These are phyloP conservation scores for Chironomus riparius DNA, from an alignment of 2,888 invertebrate species.

Conservation along the genomic window DNA sequence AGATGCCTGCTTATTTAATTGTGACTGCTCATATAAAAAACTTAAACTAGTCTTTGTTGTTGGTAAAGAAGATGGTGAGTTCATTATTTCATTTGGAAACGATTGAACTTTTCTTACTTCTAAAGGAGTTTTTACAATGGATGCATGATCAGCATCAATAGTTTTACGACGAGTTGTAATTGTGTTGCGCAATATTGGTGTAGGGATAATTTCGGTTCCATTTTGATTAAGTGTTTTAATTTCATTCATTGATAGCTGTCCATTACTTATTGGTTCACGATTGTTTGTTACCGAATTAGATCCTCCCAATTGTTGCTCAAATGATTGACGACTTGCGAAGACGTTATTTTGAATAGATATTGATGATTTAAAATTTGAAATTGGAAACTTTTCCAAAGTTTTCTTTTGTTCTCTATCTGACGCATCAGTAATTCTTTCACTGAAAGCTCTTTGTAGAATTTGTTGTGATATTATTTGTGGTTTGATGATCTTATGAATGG, in stretches of 20 bases:
- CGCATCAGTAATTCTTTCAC: neutral
- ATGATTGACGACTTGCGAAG: neutral
- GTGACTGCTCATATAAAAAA: too few relatives aligned
- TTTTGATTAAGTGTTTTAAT: constrained; percentile 7
- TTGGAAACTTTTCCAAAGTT: neutral
- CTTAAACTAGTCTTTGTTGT: too few relatives aligned
- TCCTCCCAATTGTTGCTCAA: neutral
- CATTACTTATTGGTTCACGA: neutral
- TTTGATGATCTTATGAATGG: neutral
- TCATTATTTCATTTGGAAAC: neutral
- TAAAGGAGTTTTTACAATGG: too few relatives aligned
- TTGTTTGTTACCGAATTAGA: neutral
- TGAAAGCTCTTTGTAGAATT: neutral
- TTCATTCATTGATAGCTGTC: constrained; percentile 17
- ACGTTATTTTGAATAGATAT: neutral
- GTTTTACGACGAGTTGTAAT: constrained; percentile 5
- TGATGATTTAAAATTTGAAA: neutral
- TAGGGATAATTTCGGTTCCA: constrained; percentile 22
- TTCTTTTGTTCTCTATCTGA: neutral
- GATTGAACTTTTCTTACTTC: neutral
- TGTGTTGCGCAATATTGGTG: neutral
- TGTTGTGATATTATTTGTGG: neutral
- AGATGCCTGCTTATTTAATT: too few relatives aligned
- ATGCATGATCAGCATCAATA: neutral
- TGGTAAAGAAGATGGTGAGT: neutral